These are phyloP conservation scores for Trypoxylon attenuatum DNA, from an alignment of 2,888 invertebrate species.

Conservation along the genomic window DNA sequence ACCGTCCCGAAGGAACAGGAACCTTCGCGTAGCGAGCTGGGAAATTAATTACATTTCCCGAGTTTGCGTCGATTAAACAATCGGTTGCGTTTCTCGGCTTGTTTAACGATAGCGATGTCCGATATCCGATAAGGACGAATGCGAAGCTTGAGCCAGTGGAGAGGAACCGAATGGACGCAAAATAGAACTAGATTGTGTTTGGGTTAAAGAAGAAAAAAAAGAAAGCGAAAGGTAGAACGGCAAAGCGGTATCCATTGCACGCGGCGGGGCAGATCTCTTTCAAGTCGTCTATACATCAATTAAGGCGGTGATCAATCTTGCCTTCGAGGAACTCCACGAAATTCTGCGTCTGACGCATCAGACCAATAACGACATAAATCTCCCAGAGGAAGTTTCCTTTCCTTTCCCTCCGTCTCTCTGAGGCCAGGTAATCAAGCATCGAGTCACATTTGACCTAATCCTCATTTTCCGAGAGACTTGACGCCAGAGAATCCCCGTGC, in stretches of 20 bases:
- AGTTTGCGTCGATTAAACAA: slow-evolving; percentile 1
- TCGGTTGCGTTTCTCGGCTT: neutral
- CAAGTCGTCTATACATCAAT: slow-evolving; percentile 34
- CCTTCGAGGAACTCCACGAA: slow-evolving; percentile 10
- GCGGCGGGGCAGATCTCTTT: slow-evolving; percentile 17
- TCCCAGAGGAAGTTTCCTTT: slow-evolving; percentile 5
- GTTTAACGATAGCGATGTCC: neutral
- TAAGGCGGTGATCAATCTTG: slow-evolving; percentile 40
- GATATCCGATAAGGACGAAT: neutral
- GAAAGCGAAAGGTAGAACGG: slow-evolving; percentile 16
- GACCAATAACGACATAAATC: neutral
- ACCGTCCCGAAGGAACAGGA: slow-evolving; percentile 11
- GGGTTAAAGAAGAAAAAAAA: neutral
- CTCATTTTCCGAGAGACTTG: slow-evolving; percentile 11
- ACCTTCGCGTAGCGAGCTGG: slow-evolving; percentile 18
- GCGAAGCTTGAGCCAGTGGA: neutral
- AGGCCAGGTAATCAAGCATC: slow-evolving; percentile 31
- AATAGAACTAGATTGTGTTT: neutral
- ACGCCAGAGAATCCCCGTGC: slow-evolving; percentile 13
- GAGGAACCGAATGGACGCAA: neutral
- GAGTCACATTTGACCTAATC: slow-evolving; percentile 31
- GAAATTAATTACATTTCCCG: slow-evolving; percentile 44
- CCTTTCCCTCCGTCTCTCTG: neutral
- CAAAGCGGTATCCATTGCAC: slow-evolving; percentile 12
- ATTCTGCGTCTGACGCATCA: slow-evolving; percentile 10